Evolutionary conservation across 2,113 vertebrate genomes (phyloP), one percentile per base, ranked within the genome.

Genomic region (Rafetus swinhoei): DNA sequence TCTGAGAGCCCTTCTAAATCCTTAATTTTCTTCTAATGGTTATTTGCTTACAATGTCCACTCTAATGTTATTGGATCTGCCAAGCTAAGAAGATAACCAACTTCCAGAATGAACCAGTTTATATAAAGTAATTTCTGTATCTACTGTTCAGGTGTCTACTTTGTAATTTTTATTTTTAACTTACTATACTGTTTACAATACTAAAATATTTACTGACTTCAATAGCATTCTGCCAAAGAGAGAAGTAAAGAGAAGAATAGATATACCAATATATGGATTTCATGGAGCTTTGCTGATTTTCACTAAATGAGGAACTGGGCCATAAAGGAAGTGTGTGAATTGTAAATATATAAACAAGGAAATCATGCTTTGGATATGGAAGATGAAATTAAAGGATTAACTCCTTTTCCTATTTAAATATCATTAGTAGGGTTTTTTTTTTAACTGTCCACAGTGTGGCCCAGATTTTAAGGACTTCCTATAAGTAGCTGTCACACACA

Each of bases 1-100:
- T 91, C 39, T 25, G 79, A 81, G 24, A 97, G 50, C 25, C 27
- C 82, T 94, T 90, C 72, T 82, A 93, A 94, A 22, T 93, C 93
- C 54, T 12, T 89, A 81, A 69, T 45, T 29, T 93, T 81, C 21
- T 53, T 90, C 83, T 76, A 77, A 60, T 57, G 82, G 39, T 19
- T 86, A 72, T 81, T 94, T 95, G 8, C n/a, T 94, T 89, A 35
- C 19, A 60, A 50, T 52, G 4, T 8, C 55, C 93, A 1, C 22
- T 91, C 50, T 85, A 86, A 32, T 88, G 22, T 87, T 91, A 27
- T 22, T n/a, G 79, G 9, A 80, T 82, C 62, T 86, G 53, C 62
- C 77, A 85, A 89, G 21, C 5, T 6, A 35, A n/a, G 53, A 79
- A 54, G 27, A 45, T 53, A 82, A 39, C 77, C 18, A 87, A 72